phyloP scores from a whole-genome alignment of 2,113 vertebrate genomes.

The Camelus dromedarius region DNA sequence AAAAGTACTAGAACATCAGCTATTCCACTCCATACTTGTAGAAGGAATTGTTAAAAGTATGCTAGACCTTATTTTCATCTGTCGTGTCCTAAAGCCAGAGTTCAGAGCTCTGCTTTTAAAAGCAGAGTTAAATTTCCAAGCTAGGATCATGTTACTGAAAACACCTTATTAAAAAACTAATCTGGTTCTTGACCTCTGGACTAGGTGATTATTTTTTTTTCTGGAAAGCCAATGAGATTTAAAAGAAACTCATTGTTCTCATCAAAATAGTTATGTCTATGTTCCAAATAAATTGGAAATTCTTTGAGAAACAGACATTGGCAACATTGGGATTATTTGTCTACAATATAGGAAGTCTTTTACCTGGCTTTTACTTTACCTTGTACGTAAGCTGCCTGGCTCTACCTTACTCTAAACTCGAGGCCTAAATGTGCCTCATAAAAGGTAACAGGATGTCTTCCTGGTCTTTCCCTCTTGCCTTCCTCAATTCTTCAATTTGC shows the following conservation, averaged over 20 bases:
- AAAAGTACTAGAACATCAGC: slow-evolving; percentile 54
- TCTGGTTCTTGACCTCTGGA: slow-evolving; percentile 47
- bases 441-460: not conserved
- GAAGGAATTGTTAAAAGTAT: slow-evolving; percentile 73
- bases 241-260: slow-evolving; percentile 66
- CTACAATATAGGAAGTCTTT: not conserved
- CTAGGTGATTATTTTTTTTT: slow-evolving; percentile 36
- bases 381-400: too few species aligned
- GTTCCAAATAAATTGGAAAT: slow-evolving; percentile 64
- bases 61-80: slow-evolving; percentile 32
- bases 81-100: slow-evolving; percentile 61
- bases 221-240: slow-evolving; percentile 63
- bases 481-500: not conserved
- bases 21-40: slow-evolving; percentile 15
- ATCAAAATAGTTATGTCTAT: slow-evolving; percentile 69
- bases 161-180: slow-evolving; percentile 72
- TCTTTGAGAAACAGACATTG: slow-evolving; percentile 49
- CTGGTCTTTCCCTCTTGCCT: not conserved
- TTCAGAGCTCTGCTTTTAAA: slow-evolving; percentile 61
- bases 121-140: slow-evolving; percentile 38
- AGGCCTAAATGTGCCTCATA: too few species aligned
- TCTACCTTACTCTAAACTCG: too few species aligned
- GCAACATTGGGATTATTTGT: not conserved
- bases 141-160: slow-evolving; percentile 49
- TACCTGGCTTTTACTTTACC: not conserved